Evolutionary conservation across 92 coral and sea anemone genomes (phyloP), one percentile per base, ranked within the genome.

Genomic region (Bergia puertoricense): DNA sequence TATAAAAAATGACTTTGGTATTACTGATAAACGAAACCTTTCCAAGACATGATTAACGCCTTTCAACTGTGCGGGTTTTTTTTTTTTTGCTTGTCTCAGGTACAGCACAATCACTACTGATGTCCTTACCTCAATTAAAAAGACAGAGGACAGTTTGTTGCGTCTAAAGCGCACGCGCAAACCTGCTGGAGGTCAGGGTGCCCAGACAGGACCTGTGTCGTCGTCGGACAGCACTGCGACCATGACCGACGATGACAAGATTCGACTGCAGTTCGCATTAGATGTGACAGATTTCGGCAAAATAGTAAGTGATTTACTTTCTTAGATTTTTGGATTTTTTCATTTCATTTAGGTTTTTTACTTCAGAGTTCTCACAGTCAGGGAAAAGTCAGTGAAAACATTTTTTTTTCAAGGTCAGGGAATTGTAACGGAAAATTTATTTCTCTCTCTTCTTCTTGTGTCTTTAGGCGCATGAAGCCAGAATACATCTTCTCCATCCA

Each of bases 211-310:
- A 69, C 50, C 93, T 11, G 85, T 90, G 7, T 88, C 73, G 44
- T 57, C 88, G 0, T 89, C 86, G 79, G 98, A 95, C 44, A 86
- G 83, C 62, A 89, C 83, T 20, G 88, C 94, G 14, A 85, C 95
- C 9, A 91, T 97, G 92, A 95, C 96, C 67, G 99, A 97, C 91
- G 99, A 97, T 82, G 99, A 97, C 86, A 97, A 97, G 89, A 97
- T 97, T 57, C 93, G 99, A 15, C 87, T 93, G 76, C 99, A 97
- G 91, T 97, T 97, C 87, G 90, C 96, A 41, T 88, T 95, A 68
- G 99, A 97, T 88, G 93, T 94, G 2, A 95, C 94, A 68, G 99
- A 95, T 74, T 97, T 97, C 88, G 96, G 96, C 43, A 96, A 86
- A 92, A 92, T 92, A 94, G 99, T 95, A 90, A 85, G 95, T 23